Percentiles rank a stretch among this genome's conserved stretches.
These are phyloP conservation scores for Antedon mediterranea DNA, from an alignment of 53 echinoderm and acorn worm genomes.

Conservation along the genomic window DNA sequence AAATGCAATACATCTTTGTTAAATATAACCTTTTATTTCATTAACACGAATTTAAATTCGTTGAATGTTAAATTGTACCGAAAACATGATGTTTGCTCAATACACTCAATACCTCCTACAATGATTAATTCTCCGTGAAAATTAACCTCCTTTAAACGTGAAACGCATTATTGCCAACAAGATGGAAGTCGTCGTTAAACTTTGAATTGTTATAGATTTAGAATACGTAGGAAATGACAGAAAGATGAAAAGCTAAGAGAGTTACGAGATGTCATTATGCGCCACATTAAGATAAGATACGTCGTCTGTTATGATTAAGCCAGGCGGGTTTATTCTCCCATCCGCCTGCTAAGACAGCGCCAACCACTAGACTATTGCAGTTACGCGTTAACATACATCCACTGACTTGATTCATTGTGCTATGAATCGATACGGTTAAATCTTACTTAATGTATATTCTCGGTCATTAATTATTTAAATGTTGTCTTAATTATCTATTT, in stretches of 20 bases:
- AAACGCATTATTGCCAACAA: not conserved
- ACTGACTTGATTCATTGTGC: not conserved
- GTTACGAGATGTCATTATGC: constrained; percentile 1
- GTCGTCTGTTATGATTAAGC: not conserved
- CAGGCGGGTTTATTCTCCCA: not conserved
- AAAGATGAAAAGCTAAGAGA: not conserved
- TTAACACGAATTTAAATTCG: not conserved
- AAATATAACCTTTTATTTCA: not conserved
- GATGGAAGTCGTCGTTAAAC: not conserved
- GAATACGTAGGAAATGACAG: not conserved
- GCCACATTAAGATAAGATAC: not conserved
- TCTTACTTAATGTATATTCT: not conserved
- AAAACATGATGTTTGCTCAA: too few species aligned
- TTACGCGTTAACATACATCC: not conserved
- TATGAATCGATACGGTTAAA: not conserved
- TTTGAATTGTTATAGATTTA: not conserved
- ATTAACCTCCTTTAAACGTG: not conserved
- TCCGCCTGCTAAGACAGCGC: not conserved
- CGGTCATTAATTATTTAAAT: not conserved
- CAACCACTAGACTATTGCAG: not conserved
- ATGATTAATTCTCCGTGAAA: not conserved
- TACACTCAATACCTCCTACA: too few species aligned
- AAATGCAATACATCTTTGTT: not conserved
- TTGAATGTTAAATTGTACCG: too few species aligned
- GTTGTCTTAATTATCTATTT: not conserved